These are phyloP conservation scores for Cheirogaleus medius DNA, from an alignment of 2,113 vertebrate species.

Conservation along the genomic window DNA sequence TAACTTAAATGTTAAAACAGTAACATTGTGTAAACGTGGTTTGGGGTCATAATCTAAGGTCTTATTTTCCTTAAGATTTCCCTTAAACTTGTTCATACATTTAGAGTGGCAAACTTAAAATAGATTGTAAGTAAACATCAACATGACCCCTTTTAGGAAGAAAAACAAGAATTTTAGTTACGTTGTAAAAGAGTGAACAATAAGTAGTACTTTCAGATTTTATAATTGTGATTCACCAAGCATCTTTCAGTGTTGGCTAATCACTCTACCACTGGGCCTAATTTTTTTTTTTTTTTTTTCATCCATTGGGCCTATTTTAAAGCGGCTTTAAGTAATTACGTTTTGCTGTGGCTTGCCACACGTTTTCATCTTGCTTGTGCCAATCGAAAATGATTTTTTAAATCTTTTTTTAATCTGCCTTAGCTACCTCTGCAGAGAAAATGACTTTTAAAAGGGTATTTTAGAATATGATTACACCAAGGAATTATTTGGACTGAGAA, in stretches of 20 bases:
- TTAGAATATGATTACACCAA: constrained; percentile 29
- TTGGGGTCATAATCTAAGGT: neutral
- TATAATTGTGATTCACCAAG: neutral
- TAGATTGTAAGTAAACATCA: neutral
- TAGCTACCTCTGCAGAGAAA: neutral
- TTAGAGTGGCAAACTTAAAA: neutral
- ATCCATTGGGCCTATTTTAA: constrained; percentile 7
- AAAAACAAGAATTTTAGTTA: neutral
- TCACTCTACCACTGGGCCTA: neutral
- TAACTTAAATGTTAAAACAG: neutral
- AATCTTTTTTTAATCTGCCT: neutral
- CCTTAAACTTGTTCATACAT: neutral
- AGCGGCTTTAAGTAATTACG: constrained; percentile 19
- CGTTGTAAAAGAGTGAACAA: neutral
- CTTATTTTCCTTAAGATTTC: neutral
- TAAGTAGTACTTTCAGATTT: neutral
- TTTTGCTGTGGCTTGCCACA: neutral
- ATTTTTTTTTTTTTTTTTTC: too few relatives aligned
- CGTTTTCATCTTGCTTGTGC: constrained; percentile 11
- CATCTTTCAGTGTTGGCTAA: constrained; percentile 18
- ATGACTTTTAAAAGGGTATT: neutral
- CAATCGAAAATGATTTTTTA: constrained; percentile 11
- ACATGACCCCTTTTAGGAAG: neutral
- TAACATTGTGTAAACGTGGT: neutral
- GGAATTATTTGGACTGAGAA: constrained; percentile 14